Conservation (phyloP, 1,140 invertebrate genomes). For the Cydia amplana region DNA sequence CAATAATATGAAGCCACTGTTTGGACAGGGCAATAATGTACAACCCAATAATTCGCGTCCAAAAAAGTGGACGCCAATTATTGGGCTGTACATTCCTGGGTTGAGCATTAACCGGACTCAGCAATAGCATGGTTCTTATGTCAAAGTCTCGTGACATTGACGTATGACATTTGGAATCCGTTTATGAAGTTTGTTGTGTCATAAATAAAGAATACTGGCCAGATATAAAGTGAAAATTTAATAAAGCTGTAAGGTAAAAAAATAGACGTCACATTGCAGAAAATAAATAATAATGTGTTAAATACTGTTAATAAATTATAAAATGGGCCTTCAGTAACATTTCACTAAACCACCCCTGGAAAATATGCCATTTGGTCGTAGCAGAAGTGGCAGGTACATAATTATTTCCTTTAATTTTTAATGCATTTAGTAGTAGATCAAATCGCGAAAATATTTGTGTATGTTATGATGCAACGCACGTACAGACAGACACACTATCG, state of each 20-base stretch:
- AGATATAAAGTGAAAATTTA: background rate
- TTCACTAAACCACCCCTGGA: background rate
- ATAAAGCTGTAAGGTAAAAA: background rate
- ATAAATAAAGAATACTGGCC: conserved; percentile 13
- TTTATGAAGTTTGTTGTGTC: background rate
- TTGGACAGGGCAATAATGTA: no score
- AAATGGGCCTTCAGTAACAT: background rate
- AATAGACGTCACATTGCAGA: background rate
- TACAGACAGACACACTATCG: no score
- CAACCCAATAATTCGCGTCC: no score
- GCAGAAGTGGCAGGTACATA: background rate
- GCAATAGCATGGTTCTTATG: background rate
- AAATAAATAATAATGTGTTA: background rate
- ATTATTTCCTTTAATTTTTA: background rate
- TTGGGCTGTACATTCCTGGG: no score
- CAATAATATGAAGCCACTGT: no score
- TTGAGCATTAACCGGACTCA: no score
- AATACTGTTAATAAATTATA: background rate
- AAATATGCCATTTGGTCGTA: background rate
- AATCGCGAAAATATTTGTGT: background rate
- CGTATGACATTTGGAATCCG: background rate
- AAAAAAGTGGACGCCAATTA: no score
- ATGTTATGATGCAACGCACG: no score
- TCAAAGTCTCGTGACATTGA: conserved; percentile 20
- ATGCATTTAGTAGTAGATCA: no score